A percentile compares a stretch with the other conserved stretches of the same genome.
phyloP scores from a whole-genome alignment of 2,888 invertebrate species.

The Leptopterna dolabrata region DNA sequence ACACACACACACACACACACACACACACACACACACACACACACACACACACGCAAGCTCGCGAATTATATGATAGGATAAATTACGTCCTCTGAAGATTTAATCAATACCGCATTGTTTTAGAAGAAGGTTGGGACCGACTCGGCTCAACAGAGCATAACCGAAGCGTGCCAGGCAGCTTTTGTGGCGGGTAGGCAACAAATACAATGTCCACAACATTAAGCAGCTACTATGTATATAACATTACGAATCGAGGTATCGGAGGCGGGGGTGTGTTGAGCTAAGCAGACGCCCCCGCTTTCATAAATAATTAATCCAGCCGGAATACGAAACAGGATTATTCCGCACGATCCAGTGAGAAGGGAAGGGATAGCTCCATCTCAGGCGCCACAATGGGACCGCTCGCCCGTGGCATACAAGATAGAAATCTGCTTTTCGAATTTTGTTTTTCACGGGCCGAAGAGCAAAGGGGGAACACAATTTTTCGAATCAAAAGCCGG shows the following conservation, averaged over 20 bases:
- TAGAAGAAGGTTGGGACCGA: background rate
- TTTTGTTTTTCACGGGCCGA: slow-evolving; percentile 15
- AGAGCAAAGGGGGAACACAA: background rate
- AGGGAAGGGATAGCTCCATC: slow-evolving; percentile 25
- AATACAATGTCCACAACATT: background rate
- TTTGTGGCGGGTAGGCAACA: background rate
- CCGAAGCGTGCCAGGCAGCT: slow-evolving; percentile 10
- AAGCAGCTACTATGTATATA: background rate
- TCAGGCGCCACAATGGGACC: slow-evolving; percentile 19
- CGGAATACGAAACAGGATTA: slow-evolving; percentile 40
- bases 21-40: too few species aligned
- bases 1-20: too few species aligned
- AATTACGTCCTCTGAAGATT: background rate
- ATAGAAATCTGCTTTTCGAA: slow-evolving; percentile 26
- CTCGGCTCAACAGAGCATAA: background rate
- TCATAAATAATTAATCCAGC: slow-evolving; percentile 45
- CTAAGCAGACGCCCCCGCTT: background rate
- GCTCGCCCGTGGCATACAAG: slow-evolving; percentile 21
- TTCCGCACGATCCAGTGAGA: slow-evolving; percentile 29
- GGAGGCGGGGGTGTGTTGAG: background rate
- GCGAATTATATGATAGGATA: too few species aligned
- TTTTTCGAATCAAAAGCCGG: slow-evolving; percentile 2
- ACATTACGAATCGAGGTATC: background rate
- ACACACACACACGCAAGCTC: too few species aligned
- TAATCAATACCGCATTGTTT: background rate